Evolutionary conservation across 1,140 invertebrate species (phyloP).

Genomic region (Cheumatopsyche charites): DNA sequence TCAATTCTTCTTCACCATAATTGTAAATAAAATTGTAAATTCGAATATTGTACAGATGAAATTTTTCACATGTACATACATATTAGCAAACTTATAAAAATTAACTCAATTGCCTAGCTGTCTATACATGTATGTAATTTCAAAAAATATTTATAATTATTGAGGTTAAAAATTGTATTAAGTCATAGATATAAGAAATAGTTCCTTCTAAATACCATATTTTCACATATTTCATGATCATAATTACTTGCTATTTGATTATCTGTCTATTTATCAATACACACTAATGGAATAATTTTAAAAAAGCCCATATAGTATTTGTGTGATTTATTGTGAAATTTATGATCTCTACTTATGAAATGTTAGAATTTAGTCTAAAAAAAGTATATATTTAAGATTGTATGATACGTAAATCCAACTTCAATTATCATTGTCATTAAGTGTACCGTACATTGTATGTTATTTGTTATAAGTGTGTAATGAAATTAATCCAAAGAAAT

Average conservation of each 20-base stretch:
- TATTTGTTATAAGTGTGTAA: neutral
- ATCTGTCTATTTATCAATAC: too few species aligned
- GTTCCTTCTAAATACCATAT: slow-evolving; percentile 17
- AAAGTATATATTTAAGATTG: slow-evolving; percentile 7
- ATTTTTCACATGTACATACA: too few species aligned
- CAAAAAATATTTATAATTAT: neutral
- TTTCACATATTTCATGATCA: neutral
- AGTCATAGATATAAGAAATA: slow-evolving; percentile 16
- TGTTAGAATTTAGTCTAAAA: slow-evolving; percentile 4
- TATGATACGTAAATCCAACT: slow-evolving; percentile 29
- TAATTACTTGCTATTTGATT: too few species aligned
- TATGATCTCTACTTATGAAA: slow-evolving; percentile 29
- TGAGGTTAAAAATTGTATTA: slow-evolving; percentile 6
- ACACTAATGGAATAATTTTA: too few species aligned
- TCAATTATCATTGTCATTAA: slow-evolving; percentile 13
- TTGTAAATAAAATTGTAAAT: too few species aligned
- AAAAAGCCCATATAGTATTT: too few species aligned
- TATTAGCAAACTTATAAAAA: too few species aligned
- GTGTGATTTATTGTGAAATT: neutral
- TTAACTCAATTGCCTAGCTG: too few species aligned
- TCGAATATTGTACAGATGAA: too few species aligned
- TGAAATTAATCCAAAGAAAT: slow-evolving; percentile 23
- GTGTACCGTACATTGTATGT: neutral
- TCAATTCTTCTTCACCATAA: too few species aligned
- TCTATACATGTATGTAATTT: neutral